Percentiles rank a stretch among this genome's conserved stretches.
These are phyloP conservation scores for Protodeltote pygarga DNA, from an alignment of 2,888 invertebrate species.

Conservation along the genomic window DNA sequence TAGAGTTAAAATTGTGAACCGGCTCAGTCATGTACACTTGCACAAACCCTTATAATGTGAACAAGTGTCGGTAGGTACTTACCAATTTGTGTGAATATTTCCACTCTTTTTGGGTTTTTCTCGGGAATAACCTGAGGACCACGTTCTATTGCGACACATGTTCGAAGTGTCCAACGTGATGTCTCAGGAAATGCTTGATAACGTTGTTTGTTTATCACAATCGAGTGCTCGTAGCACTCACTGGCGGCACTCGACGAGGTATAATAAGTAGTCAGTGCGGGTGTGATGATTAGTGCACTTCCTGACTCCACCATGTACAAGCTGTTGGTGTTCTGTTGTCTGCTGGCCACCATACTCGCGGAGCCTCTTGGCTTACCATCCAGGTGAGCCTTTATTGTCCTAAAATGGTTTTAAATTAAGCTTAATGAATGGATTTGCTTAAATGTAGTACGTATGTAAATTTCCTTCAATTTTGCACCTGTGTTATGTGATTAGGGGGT, in stretches of 20 bases:
- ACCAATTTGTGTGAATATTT: too few species aligned
- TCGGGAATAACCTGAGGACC: not conserved
- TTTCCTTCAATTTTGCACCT: too few species aligned
- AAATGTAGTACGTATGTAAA: too few species aligned
- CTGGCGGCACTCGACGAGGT: slow-evolving; percentile 7
- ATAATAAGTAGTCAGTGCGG: slow-evolving; percentile 11
- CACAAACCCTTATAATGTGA: too few species aligned
- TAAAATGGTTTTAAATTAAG: not conserved
- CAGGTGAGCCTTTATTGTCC: slow-evolving; percentile 3
- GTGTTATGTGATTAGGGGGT: too few species aligned
- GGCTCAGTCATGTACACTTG: too few species aligned
- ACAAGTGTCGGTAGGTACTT: too few species aligned
- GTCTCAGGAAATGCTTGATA: not conserved
- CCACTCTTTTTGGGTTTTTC: not conserved
- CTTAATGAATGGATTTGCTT: too few species aligned
- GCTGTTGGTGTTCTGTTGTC: slow-evolving; percentile 17
- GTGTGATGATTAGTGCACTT: slow-evolving; percentile 2
- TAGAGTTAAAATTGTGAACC: too few species aligned
- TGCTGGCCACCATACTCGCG: slow-evolving; percentile 13
- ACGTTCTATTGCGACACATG: too few species aligned
- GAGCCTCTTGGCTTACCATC: not conserved
- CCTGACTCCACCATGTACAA: slow-evolving; percentile 21
- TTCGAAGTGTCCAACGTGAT: slow-evolving; percentile 23
- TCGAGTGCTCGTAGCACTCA: slow-evolving; percentile 23
- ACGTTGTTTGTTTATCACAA: slow-evolving; percentile 5